A percentile compares a stretch with the other conserved stretches of the same genome.
Evolutionary conservation across 1,140 invertebrate genomes (phyloP).

Genomic region (Leptopilina boulardi): DNA sequence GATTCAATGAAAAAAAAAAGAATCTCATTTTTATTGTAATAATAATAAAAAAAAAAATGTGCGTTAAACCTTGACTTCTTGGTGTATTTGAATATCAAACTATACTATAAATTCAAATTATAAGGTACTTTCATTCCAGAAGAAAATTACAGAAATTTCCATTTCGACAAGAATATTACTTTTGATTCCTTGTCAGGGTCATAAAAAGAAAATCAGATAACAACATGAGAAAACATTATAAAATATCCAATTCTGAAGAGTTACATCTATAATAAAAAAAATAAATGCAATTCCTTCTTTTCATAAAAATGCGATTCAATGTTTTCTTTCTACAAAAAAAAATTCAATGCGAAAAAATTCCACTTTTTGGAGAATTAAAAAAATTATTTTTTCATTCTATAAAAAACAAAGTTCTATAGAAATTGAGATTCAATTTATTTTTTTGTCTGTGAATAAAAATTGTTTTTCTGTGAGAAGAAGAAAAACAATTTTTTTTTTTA

Average conservation of each 20-base stretch:
- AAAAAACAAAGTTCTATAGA: no score
- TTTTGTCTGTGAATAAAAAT: no score
- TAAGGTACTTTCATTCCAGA: constrained; percentile 20
- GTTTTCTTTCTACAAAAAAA: no score
- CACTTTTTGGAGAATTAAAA: no score
- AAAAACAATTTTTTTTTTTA: no score
- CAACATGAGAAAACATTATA: background rate
- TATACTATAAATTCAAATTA: constrained; percentile 25
- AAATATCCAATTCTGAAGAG: background rate
- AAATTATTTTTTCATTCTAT: no score
- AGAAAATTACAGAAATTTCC: constrained; percentile 32
- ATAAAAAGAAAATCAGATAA: constrained; percentile 25
- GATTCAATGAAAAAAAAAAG: background rate
- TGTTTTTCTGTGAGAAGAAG: no score
- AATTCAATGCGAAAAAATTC: no score
- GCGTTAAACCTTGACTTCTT: constrained; percentile 5
- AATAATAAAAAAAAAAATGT: background rate
- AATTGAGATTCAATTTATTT: no score
- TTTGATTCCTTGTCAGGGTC: background rate
- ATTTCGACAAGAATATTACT: background rate
- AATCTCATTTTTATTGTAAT: background rate
- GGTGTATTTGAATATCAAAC: constrained; percentile 16
- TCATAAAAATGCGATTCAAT: no score
- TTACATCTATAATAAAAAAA: background rate
- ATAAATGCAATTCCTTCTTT: background rate